Evolutionary conservation across 2,113 vertebrate species (phyloP).

Genomic region (Prunella fulvescens): DNA sequence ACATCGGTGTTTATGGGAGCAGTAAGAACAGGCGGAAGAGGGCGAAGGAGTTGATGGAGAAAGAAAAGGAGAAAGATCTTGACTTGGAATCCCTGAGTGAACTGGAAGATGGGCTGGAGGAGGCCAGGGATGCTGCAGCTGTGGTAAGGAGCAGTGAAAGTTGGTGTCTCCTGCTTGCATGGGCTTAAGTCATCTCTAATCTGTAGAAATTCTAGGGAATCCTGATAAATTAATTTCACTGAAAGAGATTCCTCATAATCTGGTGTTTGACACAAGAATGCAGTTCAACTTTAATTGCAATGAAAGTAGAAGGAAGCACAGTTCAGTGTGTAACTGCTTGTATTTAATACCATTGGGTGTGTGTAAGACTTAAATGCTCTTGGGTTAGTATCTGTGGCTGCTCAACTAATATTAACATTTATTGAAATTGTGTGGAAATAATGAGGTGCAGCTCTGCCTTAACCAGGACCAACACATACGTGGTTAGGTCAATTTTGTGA

Average conservation of each 20-base stretch:
- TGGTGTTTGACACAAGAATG: neutral
- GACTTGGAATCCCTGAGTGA: slow-evolving; percentile 91
- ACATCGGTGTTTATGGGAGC: slow-evolving; percentile 95
- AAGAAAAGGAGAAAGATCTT: slow-evolving; percentile 87
- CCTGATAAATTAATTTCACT: neutral
- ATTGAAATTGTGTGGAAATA: neutral
- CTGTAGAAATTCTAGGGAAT: neutral
- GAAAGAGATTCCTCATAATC: neutral
- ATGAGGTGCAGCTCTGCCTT: neutral
- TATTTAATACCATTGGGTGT: neutral
- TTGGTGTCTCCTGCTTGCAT: neutral
- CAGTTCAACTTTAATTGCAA: neutral
- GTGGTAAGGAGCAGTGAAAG: slow-evolving; percentile 75
- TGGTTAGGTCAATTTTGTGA: neutral
- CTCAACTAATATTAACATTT: neutral
- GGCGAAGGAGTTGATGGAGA: slow-evolving; percentile 91
- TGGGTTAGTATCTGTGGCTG: neutral
- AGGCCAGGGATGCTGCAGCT: slow-evolving; percentile 84
- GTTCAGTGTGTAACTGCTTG: neutral
- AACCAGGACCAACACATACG: neutral
- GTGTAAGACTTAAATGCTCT: neutral
- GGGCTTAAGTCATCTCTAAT: neutral
- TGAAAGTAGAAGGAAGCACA: neutral
- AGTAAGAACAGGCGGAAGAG: slow-evolving; percentile 92
- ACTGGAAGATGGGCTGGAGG: slow-evolving; percentile 86